Evolutionary conservation across 2,113 vertebrate species (phyloP), one percentile per base, ranked within the genome.

Genomic region (Cyanoderma ruficeps): DNA sequence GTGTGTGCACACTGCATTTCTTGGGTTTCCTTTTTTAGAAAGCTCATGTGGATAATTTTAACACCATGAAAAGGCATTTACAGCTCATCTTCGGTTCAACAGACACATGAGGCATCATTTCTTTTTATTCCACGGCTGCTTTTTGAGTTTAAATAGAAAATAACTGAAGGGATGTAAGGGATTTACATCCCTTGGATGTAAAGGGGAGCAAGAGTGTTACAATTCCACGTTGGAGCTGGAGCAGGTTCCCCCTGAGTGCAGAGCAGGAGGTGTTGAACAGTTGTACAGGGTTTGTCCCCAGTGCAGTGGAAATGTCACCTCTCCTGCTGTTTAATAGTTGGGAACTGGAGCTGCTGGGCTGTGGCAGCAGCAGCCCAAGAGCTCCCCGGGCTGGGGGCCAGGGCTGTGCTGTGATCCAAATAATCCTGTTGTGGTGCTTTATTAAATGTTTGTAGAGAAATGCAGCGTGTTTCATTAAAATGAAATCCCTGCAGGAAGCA

Each of bases 341-440:
- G 75, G 92, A 71, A 12, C 56, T 67, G 56, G 25, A 91, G 47
- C n/a, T 80, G 75, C 89, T 92, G 55, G 31, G 46, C 70, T 53
- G 41, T 57, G 74, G 65, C 87, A 89, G 87, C 83, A 85, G 87
- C 78, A 75, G 70, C 50, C 65, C 42, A 15, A 31, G 27, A 96
- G 47, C 56, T 71, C 83, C 69, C 72, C 1, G 8, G 57, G 81
- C 87, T 60, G 44, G 71, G 68, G 64, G 68, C 85, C 84, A 49
- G 9, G 71, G 22, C 63, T 64, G 6, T 33, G 50, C 93, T 87
- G 65, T 59, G 82, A 92, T 71, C 78, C 93, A 42, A 42, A 52
- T 91, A 91, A 91, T 94, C 75, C 70, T 93, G 67, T 89, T 74
- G 88, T 72, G 84, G 59, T 72, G 84, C 75, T 93, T 93, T 94